Conservation (phyloP, 2,888 invertebrate genomes). For the Synanthedon andrenaeformis region DNA sequence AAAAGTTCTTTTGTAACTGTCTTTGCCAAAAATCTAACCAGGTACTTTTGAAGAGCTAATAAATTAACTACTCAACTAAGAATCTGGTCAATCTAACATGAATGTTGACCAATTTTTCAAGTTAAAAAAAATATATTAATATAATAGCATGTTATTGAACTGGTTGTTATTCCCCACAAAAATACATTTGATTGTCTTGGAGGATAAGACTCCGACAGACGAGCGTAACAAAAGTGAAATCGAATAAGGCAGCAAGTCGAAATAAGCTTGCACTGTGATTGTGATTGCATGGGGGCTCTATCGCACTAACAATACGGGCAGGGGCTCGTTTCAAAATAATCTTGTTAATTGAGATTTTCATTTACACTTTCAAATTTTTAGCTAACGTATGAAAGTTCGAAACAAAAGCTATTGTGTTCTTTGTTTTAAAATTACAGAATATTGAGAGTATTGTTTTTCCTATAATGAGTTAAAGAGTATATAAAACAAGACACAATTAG, state of each 20-base stretch:
- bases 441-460: neutral
- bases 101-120: too few relatives aligned
- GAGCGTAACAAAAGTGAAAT: constrained; percentile 53
- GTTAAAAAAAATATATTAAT: too few relatives aligned
- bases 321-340: constrained; percentile 14
- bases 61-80: too few relatives aligned
- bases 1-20: too few relatives aligned
- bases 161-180: too few relatives aligned
- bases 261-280: constrained; percentile 14
- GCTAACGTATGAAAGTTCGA: neutral
- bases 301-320: constrained; percentile 39
- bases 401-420: neutral
- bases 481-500: too few relatives aligned
- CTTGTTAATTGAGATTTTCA: neutral
- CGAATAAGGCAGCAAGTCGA: constrained; percentile 22
- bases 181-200: too few relatives aligned
- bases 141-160: too few relatives aligned
- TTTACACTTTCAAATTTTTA: neutral
- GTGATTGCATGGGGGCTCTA: constrained; percentile 44
- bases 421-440: neutral
- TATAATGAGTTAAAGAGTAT: neutral
- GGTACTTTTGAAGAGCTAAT: too few relatives aligned
- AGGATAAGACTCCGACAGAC: neutral
- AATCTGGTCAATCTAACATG: too few relatives aligned
- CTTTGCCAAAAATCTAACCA: too few relatives aligned